Conservation (phyloP, 2,888 invertebrate genomes). For the Mesodorylaimus sp. region DNA sequence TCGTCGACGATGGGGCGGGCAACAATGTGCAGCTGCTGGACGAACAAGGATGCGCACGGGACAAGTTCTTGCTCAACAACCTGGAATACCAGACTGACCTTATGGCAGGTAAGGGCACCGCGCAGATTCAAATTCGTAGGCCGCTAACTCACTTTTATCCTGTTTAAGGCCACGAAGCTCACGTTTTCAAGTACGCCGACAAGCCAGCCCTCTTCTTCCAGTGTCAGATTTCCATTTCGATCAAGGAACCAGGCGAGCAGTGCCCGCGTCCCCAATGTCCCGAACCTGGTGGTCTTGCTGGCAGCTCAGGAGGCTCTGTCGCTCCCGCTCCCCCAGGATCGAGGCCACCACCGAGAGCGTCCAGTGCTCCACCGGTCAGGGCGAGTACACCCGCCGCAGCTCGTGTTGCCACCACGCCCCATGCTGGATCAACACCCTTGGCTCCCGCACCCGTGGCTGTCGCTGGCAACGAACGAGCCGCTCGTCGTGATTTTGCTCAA, state of each 20-base stretch:
- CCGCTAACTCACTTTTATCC: not conserved
- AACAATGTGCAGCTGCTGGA: slow-evolving; percentile 14
- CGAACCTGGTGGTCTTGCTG: slow-evolving; percentile 9
- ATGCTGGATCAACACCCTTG: not conserved
- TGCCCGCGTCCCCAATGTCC: slow-evolving; percentile 7
- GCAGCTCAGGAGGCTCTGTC: slow-evolving; percentile 12
- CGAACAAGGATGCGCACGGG: slow-evolving; percentile 20
- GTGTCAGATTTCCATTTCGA: slow-evolving; percentile 24
- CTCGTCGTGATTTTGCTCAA: too few species aligned
- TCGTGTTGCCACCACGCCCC: not conserved
- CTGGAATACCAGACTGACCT: slow-evolving; percentile 24
- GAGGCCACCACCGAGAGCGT: not conserved
- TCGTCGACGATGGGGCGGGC: slow-evolving; percentile 5
- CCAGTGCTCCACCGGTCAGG: not conserved
- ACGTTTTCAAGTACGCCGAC: slow-evolving; percentile 27
- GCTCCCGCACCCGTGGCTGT: not conserved
- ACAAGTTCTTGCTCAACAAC: slow-evolving; percentile 22
- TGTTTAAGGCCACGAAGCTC: slow-evolving; percentile 18
- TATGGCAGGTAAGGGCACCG: slow-evolving; percentile 17
- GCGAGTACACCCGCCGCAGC: slow-evolving; percentile 10
- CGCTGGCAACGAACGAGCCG: too few species aligned
- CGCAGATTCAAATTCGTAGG: not conserved
- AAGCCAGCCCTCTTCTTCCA: slow-evolving; percentile 24
- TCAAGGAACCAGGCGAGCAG: slow-evolving; percentile 15
- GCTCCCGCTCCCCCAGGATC: slow-evolving; percentile 13